Evolutionary conservation across 2,797 vertebrate species (phyloP).

Genomic region (Myiotriccus ornatus): DNA sequence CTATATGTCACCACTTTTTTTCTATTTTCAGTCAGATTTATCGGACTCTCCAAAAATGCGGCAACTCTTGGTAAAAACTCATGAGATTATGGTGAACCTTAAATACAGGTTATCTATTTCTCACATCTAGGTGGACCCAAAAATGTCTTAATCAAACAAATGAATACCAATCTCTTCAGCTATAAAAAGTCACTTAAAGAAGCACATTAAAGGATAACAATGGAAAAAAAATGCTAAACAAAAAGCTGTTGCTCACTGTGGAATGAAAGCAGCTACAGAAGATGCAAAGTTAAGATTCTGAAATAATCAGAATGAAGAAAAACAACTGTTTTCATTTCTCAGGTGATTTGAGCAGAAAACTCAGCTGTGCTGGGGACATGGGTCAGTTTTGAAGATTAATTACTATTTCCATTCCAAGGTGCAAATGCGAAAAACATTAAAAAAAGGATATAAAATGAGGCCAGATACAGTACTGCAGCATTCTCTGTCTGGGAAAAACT

Average conservation of each 20-base stretch:
- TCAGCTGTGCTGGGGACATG: not conserved
- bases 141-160: not conserved
- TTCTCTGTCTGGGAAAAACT: not conserved
- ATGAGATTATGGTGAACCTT: not conserved
- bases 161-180: not conserved
- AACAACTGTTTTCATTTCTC: not conserved
- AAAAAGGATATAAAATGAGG: conserved; percentile 7
- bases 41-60: not conserved
- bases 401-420: not conserved
- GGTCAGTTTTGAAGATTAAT: not conserved
- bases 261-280: not conserved
- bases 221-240: not conserved
- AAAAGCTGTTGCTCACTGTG: not conserved
- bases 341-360: not conserved
- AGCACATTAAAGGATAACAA: fast-evolving
- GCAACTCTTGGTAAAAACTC: not conserved
- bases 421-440: not conserved
- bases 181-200: not conserved
- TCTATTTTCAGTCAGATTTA: not conserved
- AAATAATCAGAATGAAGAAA: not conserved
- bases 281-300: not conserved
- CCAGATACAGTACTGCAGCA: not conserved
- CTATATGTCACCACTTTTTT: fast-evolving
- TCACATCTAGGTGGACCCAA: not conserved
- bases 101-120: not conserved